Percentiles rank a stretch among this genome's conserved stretches.
phyloP scores from a whole-genome alignment of 1,140 invertebrate genomes.

The Conus betulinus region DNA sequence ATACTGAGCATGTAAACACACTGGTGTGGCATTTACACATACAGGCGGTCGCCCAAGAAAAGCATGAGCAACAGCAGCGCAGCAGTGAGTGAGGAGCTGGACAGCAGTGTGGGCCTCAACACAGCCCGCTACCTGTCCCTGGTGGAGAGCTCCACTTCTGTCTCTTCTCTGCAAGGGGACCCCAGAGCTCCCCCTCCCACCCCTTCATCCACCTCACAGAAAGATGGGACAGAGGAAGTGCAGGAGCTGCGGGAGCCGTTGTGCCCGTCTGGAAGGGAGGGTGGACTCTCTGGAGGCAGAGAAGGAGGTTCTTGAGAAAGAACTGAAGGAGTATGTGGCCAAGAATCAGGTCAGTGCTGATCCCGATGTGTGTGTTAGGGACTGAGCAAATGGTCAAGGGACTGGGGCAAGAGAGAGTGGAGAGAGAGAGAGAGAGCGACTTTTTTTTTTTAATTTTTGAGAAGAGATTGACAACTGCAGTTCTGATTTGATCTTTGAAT shows the following conservation, averaged over 20 bases:
- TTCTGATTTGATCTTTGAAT: too few relatives aligned
- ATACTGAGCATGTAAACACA: too few relatives aligned
- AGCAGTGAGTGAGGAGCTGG: slow-evolving; percentile 24
- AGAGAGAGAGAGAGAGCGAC: too few relatives aligned
- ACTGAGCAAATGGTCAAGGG: too few relatives aligned
- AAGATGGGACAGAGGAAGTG: slow-evolving; percentile 55
- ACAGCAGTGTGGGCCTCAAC: slow-evolving; percentile 37
- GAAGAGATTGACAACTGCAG: too few relatives aligned
- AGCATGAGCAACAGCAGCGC: background rate
- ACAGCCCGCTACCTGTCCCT: slow-evolving; percentile 32
- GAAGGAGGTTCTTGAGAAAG: slow-evolving; percentile 56
- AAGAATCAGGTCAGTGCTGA: slow-evolving; percentile 57
- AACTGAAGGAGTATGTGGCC: slow-evolving; percentile 60
- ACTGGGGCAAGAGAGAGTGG: too few relatives aligned
- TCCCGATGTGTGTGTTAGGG: too few relatives aligned
- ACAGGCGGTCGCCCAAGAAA: background rate
- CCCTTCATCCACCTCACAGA: background rate
- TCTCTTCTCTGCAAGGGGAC: background rate
- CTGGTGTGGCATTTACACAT: too few relatives aligned
- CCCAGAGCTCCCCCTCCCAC: background rate
- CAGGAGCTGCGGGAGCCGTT: slow-evolving; percentile 57
- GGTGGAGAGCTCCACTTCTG: slow-evolving; percentile 27
- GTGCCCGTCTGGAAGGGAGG: slow-evolving; percentile 57
- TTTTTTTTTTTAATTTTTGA: too few relatives aligned
- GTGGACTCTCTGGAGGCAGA: slow-evolving; percentile 58